Base-by-base conservation (phyloP, 2,888 invertebrate species). In the Drosophila birchii region DNA sequence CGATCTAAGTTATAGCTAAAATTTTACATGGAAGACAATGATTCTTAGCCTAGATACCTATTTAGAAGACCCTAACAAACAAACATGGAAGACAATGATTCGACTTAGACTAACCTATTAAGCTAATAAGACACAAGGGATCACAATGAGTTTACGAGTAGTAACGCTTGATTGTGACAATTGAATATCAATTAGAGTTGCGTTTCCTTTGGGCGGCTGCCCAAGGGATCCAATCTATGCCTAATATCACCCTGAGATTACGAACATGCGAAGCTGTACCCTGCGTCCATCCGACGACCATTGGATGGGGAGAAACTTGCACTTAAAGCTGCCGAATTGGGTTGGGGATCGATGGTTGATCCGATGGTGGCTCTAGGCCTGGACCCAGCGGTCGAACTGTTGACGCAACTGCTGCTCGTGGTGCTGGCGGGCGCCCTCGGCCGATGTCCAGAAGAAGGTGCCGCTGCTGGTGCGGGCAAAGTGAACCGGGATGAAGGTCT, bases 371-470 rank as follows among this genome's bases (percentile, higher is more conserved):
- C 26, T 47, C 47, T 86, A 91, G 29, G 91, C 91, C 68, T 91
- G 91, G 38, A 91, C 91, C 91, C 91, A 91, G 55, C 91, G 89
- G 73, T 91, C 92, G 61, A 81, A 83, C 63, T 86, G 87, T 51
- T 81, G 70, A 43, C 83, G 87, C 74, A 90, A 68, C 45, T 85
- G 79, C 36, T 87, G 64, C 53, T 88, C 88, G 41, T 89, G 85
- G 14, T 90, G 77, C 36, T 72, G 79, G 11, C 80, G 79, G 16
- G 70, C 71, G 45, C 79, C 77, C 36, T 90, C 91, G 69, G 82
- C 80, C 14, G 96, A 95, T 55, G 96, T 96, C 96, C 96, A 96
- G 94, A 96, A 96, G 94, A 96, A 96, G 75, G 96, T 96, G 77
- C 96, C 96, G 77, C 95, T 96, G 86, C 95, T 95, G 53, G 96